Evolutionary conservation across 2,888 invertebrate genomes (phyloP).

Genomic region (Thumatha senex): DNA sequence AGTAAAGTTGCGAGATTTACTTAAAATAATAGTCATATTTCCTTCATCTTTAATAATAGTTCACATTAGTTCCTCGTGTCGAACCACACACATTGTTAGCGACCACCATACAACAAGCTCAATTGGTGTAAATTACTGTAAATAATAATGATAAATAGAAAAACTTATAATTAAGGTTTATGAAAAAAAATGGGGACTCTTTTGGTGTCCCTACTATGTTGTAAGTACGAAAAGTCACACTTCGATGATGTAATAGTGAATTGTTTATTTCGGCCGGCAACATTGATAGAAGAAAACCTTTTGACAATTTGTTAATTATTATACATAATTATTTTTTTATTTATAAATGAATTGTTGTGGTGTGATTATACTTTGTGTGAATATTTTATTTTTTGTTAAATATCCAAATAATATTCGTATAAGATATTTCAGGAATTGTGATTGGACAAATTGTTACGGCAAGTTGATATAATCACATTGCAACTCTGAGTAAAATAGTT

Average conservation of each 20-base stretch:
- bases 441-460: constrained; percentile 43
- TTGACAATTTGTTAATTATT: constrained; percentile 66
- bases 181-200: constrained; percentile 51
- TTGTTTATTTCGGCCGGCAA: constrained; percentile 49
- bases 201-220: constrained; percentile 56
- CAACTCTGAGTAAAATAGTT: constrained; percentile 66
- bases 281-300: constrained; percentile 50
- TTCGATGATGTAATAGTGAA: constrained; percentile 38
- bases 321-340: constrained; percentile 66
- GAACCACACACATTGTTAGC: constrained; percentile 26
- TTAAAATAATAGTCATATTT: not conserved
- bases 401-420: constrained; percentile 31
- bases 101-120: constrained; percentile 63
- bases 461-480: constrained; percentile 66
- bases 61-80: constrained; percentile 55
- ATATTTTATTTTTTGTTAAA: constrained; percentile 32
- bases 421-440: constrained; percentile 33
- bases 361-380: constrained; percentile 58
- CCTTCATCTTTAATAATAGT: too few relatives aligned
- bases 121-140: constrained; percentile 83
- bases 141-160: constrained; percentile 54
- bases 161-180: constrained; percentile 62
- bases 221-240: constrained; percentile 67
- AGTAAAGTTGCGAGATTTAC: not conserved
- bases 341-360: constrained; percentile 65